Percentiles rank a stretch among this genome's conserved stretches.
Evolutionary conservation across 2,113 vertebrate genomes (phyloP).

Genomic region (Tylochromis polylepis): DNA sequence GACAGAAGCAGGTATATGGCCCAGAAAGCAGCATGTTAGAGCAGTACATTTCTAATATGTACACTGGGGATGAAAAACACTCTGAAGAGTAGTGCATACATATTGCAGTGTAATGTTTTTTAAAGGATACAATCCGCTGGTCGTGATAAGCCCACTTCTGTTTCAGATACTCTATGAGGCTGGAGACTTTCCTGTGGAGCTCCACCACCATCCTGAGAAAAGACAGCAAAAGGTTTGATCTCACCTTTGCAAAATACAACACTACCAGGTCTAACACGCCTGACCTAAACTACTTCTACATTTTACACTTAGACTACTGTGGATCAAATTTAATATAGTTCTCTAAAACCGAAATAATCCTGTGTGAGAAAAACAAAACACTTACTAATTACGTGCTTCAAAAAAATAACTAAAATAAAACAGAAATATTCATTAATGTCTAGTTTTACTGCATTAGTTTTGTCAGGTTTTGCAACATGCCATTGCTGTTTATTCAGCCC

Average conservation of each 20-base stretch:
- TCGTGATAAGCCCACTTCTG: conserved; percentile 96
- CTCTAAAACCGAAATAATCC: neutral
- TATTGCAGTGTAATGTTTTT: neutral
- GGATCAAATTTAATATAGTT: neutral
- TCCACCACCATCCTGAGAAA: conserved; percentile 92
- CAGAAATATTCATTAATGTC: neutral
- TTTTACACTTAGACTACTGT: neutral
- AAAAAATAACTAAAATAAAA: neutral
- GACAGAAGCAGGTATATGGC: neutral
- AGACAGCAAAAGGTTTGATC: neutral
- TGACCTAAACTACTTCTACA: neutral
- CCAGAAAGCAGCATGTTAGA: neutral
- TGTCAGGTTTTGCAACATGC: neutral
- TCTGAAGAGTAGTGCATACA: neutral
- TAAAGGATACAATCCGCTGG: conserved; percentile 91
- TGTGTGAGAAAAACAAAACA: neutral
- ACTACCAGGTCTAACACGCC: neutral
- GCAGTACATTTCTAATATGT: neutral
- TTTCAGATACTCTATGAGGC: conserved; percentile 95
- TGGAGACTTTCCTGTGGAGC: conserved; percentile 95
- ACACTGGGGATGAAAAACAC: neutral
- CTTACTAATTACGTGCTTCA: neutral
- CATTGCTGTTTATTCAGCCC: no score
- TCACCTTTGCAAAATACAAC: neutral
- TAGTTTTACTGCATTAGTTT: neutral